Evolutionary conservation across 2,113 vertebrate species (phyloP).

Genomic region (Chlamydotis undulata): DNA sequence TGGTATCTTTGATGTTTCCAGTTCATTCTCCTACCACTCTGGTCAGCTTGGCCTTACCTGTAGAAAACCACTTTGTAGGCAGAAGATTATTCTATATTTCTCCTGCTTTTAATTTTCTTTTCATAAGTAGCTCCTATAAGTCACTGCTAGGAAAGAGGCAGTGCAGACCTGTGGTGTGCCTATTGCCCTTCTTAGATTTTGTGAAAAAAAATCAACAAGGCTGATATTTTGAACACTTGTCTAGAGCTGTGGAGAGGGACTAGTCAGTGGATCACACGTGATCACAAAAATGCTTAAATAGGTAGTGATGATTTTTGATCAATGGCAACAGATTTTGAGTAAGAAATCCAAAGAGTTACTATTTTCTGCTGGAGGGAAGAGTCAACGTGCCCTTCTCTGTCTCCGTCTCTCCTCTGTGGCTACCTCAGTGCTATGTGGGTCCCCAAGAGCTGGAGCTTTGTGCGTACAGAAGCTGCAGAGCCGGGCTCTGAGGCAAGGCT

Average conservation of each 20-base stretch:
- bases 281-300: background rate
- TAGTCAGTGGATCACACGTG: fast-evolving
- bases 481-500: background rate
- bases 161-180: background rate
- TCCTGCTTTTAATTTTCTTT: background rate
- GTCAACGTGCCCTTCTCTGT: background rate
- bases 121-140: background rate
- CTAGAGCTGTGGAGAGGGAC: background rate
- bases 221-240: background rate
- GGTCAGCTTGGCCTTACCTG: background rate
- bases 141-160: background rate
- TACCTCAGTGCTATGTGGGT: fast-evolving
- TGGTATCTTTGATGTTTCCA: background rate
- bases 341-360: background rate
- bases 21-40: background rate
- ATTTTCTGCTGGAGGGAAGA: background rate
- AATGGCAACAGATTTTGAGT: background rate
- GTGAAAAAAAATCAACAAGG: background rate
- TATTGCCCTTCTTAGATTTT: background rate
- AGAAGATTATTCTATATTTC: background rate
- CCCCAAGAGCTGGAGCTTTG: background rate
- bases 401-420: fast-evolving
- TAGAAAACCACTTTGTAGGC: background rate
- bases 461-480: fast-evolving
- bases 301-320: background rate